A percentile compares a stretch with the other conserved stretches of the same genome.
Evolutionary conservation across 2,113 vertebrate species (phyloP).

Genomic region (Ovibos moschatus): DNA sequence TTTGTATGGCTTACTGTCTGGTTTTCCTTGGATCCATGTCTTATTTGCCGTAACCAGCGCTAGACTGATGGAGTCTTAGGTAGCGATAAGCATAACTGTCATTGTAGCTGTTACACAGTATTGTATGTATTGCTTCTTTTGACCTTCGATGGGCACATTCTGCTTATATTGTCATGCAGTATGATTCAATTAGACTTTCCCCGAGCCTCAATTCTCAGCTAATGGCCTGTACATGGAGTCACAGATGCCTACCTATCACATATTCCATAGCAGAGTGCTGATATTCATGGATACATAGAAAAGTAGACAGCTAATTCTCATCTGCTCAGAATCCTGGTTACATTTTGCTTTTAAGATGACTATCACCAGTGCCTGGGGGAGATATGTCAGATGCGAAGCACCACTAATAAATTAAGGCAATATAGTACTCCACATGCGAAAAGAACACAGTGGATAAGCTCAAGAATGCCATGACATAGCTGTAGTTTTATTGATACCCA

Average conservation of each 20-base stretch:
- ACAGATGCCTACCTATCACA: conserved; percentile 73
- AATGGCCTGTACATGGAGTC: conserved; percentile 59
- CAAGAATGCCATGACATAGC: conserved; percentile 44
- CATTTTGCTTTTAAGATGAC: conserved; percentile 66
- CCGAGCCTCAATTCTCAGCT: not conserved
- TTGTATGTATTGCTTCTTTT: not conserved
- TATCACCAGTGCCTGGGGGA: conserved; percentile 18
- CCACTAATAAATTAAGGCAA: conserved; percentile 50
- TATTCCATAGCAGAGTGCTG: conserved; percentile 65
- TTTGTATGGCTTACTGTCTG: not conserved
- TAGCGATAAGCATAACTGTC: not conserved
- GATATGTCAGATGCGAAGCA: conserved; percentile 45
- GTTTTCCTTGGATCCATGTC: fast-evolving
- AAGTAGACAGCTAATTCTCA: conserved; percentile 76
- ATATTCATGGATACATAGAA: conserved; percentile 80
- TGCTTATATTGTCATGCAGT: conserved; percentile 9
- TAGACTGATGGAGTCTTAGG: not conserved
- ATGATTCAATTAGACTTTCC: conserved; percentile 35
- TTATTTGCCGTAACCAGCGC: fast-evolving
- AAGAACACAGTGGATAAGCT: not conserved
- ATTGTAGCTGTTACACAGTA: not conserved
- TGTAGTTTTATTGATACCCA: conserved; percentile 37
- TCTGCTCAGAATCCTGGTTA: conserved; percentile 69
- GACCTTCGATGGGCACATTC: not conserved
- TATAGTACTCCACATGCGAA: conserved; percentile 48